Conservation (phyloP, 2,797 vertebrate genomes). For the Scolopax rusticola region DNA sequence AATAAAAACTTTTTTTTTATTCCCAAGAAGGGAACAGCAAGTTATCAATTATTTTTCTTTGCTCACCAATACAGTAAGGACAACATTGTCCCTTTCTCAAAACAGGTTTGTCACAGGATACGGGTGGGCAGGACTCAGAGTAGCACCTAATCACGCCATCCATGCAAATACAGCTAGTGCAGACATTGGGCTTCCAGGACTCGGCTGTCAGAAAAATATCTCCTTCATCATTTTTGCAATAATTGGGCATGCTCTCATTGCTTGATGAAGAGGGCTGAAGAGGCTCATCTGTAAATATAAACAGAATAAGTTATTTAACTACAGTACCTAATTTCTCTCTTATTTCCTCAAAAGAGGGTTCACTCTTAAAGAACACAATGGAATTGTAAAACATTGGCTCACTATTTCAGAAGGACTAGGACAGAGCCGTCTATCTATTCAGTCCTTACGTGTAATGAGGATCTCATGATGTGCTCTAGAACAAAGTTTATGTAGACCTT, state of each 20-base stretch:
- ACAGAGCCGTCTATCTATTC: background rate
- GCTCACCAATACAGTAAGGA: slow-evolving; percentile 91
- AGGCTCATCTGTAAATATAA: slow-evolving; percentile 80
- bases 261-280: slow-evolving; percentile 79
- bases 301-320: background rate
- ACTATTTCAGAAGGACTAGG: background rate
- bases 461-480: background rate
- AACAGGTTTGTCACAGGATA: slow-evolving; percentile 87
- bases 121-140: slow-evolving; percentile 88
- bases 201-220: slow-evolving; percentile 92
- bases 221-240: slow-evolving; percentile 87
- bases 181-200: slow-evolving; percentile 92
- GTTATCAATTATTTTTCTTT: background rate
- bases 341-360: background rate
- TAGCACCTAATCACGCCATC: slow-evolving; percentile 89
- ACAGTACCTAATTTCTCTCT: background rate
- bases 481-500: background rate
- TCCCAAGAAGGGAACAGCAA: background rate
- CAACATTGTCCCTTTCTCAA: slow-evolving; percentile 91
- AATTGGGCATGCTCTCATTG: slow-evolving; percentile 86
- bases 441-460: background rate
- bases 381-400: background rate
- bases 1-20: background rate
- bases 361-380: background rate
- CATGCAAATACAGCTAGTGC: slow-evolving; percentile 89